Evolutionary conservation across 2,113 vertebrate species (phyloP).

Genomic region (Rhegmatorhina hoffmannsi): DNA sequence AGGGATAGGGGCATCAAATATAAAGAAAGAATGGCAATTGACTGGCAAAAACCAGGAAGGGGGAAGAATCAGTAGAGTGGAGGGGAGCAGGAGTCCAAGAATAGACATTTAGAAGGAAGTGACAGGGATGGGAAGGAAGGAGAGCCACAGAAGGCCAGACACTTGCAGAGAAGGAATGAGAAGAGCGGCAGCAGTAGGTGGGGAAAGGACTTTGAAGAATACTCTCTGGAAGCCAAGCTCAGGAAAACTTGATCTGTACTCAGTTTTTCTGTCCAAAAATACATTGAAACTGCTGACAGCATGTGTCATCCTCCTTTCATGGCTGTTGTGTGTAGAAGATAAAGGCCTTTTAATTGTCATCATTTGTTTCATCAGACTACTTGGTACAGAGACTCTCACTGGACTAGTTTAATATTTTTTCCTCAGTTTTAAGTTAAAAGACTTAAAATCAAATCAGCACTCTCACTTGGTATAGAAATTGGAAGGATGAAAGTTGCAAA

Average conservation of each 20-base stretch:
- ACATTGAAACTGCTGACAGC: not conserved
- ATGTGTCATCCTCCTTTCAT: not conserved
- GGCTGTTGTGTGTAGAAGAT: not conserved
- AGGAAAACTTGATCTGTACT: not conserved
- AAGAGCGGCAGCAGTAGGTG: not conserved
- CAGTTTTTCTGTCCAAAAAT: not conserved
- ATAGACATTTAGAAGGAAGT: not conserved
- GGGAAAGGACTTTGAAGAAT: not conserved
- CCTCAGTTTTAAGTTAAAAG: not conserved
- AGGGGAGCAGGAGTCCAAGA: not conserved
- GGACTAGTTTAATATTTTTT: not conserved
- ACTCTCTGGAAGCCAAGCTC: not conserved
- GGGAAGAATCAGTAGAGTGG: not conserved
- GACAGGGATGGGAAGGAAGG: rapidly evolving
- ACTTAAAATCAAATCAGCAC: not conserved
- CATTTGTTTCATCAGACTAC: not conserved
- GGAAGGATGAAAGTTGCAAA: not conserved
- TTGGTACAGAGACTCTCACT: not conserved
- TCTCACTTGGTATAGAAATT: not conserved
- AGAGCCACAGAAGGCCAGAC: not conserved
- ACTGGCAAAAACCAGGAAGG: not conserved
- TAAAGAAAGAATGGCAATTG: not conserved
- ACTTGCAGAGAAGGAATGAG: not conserved
- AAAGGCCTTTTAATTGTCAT: not conserved
- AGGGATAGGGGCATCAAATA: not conserved